A percentile compares a stretch with the other conserved stretches of the same genome.
Evolutionary conservation across 2,797 vertebrate species (phyloP).

Genomic region (Tadarida brasiliensis): DNA sequence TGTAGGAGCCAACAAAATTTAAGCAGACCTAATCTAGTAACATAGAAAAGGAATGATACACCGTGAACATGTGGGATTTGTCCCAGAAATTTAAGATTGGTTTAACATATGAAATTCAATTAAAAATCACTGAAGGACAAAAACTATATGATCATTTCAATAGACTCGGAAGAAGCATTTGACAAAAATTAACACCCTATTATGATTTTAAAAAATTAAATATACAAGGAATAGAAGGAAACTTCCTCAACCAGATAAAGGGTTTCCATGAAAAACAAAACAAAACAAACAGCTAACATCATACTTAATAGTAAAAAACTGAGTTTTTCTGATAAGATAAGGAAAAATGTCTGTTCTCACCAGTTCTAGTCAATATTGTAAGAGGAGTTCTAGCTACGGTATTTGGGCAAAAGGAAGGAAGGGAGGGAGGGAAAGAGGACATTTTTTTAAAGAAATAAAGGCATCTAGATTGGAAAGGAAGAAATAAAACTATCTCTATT

Average conservation of each 20-base stretch:
- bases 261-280: too few species aligned
- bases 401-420: neutral
- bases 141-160: neutral
- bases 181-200: neutral
- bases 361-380: neutral
- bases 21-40: too few species aligned
- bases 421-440: too few species aligned
- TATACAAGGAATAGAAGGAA: neutral
- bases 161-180: neutral
- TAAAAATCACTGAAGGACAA: neutral
- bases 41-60: neutral
- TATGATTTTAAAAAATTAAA: neutral
- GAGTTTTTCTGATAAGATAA: neutral
- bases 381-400: neutral
- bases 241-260: too few species aligned
- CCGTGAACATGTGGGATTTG: neutral
- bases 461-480: neutral
- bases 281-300: neutral
- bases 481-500: neutral
- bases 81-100: neutral
- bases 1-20: too few species aligned
- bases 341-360: neutral
- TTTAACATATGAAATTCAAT: neutral
- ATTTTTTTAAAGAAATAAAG: neutral
- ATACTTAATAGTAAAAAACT: neutral